Evolutionary conservation across 1,140 invertebrate species (phyloP), one percentile per base, ranked within the genome.

Genomic region (Musca vetustissima): DNA sequence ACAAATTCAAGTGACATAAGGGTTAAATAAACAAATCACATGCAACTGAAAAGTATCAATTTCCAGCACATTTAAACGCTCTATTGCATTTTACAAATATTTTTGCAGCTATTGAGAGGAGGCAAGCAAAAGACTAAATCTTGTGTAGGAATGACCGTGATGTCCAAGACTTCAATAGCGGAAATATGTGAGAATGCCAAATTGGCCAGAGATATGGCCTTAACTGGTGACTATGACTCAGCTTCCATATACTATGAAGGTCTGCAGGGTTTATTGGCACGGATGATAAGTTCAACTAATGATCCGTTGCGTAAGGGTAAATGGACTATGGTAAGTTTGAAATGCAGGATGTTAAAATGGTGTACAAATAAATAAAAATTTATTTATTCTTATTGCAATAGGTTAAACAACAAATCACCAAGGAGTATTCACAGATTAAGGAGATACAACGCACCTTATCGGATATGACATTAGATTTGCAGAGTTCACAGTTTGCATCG

Each of bases 181-280:
- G 93, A 96, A 87, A 95, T 96, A 83, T 92, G 90, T 86, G 93
- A 96, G 85, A 95, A 95, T 85, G 92, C 93, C 66, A 96, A 95
- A 85, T 85, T 97, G 79, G 96, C 94, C 43, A 87, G 97, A 74
- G 96, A 98, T 85, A 95, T 94, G 90, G 94, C 95, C 67, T 85
- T 98, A 70, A 91, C 94, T 78, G 96, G 96, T 8, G 97, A 98
- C 83, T 99, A 99, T 82, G 96, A 98, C 77, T 94, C 93, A 68
- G 93, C 96, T 13, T 87, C 90, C 74, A 94, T 98, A 57, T 98
- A 98, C 84, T 99, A 98, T 82, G 93, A 98, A 84, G 94, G 95
- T 59, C 93, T 95, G 4, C 92, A 95, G 76, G 89, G 79, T 15
- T 74, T 83, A 70, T 66, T 83, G 17, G 73, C 71, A 89, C 86